These are phyloP conservation scores for Chloroceryle inda DNA, from an alignment of 2,797 vertebrate species.

Conservation along the genomic window DNA sequence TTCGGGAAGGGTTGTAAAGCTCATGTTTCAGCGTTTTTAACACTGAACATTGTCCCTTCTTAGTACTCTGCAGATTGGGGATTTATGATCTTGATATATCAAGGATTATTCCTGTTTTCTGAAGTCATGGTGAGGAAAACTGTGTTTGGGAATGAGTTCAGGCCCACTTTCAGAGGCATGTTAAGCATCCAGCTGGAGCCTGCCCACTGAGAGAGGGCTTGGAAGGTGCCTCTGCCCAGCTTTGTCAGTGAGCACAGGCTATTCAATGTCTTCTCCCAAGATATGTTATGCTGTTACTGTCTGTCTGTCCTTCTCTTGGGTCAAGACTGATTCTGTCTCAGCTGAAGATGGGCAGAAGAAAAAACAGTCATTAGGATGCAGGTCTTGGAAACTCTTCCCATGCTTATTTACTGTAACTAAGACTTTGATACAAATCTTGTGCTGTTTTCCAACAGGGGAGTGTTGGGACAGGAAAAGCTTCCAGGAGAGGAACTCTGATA, in stretches of 20 bases:
- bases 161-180: fast-evolving
- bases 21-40: not conserved
- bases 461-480: not conserved
- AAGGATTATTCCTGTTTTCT: not conserved
- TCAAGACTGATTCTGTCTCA: not conserved
- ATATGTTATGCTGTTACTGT: fast-evolving
- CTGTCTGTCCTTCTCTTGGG: not conserved
- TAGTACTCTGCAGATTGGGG: not conserved
- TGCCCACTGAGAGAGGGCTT: not conserved
- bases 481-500: not conserved
- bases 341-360: not conserved
- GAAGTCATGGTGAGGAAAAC: not conserved
- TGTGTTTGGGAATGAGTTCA: not conserved
- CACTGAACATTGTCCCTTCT: not conserved
- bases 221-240: not conserved
- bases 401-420: not conserved
- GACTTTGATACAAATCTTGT: not conserved
- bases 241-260: not conserved
- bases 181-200: not conserved
- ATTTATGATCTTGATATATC: not conserved
- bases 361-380: not conserved
- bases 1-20: not conserved
- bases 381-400: not conserved
- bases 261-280: not conserved
- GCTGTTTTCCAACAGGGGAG: not conserved